Evolutionary conservation across 2,113 vertebrate genomes (phyloP).

Genomic region (Eptatretus burgeri): DNA sequence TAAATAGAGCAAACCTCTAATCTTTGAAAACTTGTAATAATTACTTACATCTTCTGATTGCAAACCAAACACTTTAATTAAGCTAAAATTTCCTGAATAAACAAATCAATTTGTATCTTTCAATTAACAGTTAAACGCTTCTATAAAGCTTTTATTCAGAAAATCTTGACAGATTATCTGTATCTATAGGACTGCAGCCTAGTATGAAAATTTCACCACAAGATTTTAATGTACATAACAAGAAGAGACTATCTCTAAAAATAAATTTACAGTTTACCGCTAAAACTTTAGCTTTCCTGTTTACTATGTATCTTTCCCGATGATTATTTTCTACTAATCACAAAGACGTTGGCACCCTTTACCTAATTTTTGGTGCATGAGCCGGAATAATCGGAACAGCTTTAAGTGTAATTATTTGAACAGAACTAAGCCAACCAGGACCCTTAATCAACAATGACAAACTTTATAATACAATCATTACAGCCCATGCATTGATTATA

Average conservation of each 20-base stretch:
- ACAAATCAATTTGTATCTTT: slow-evolving; percentile 13
- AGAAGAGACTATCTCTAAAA: slow-evolving; percentile 12
- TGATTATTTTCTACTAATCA: slow-evolving; percentile 18
- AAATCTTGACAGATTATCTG: neutral
- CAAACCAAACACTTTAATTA: slow-evolving; percentile 16
- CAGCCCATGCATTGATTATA: slow-evolving; percentile 13
- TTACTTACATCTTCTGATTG: slow-evolving; percentile 14
- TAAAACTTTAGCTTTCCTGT: slow-evolving; percentile 13
- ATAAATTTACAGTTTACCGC: slow-evolving; percentile 14
- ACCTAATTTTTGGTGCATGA: slow-evolving; percentile 15
- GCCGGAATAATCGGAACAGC: slow-evolving; percentile 13
- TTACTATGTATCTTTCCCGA: slow-evolving; percentile 13
- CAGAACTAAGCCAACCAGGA: slow-evolving; percentile 11
- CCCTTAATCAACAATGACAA: slow-evolving; percentile 10
- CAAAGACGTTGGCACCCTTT: slow-evolving; percentile 15
- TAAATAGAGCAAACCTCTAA: slow-evolving; percentile 12
- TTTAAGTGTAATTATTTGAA: slow-evolving; percentile 12
- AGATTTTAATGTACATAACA: slow-evolving; percentile 10
- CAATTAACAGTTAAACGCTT: slow-evolving; percentile 15
- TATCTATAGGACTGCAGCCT: slow-evolving; percentile 14
- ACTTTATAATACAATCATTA: slow-evolving; percentile 13
- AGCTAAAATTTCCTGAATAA: slow-evolving; percentile 14
- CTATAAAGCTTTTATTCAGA: slow-evolving; percentile 10
- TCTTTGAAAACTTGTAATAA: slow-evolving; percentile 12
- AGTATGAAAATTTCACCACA: slow-evolving; percentile 11